Conservation (phyloP, 92 coral and sea anemone genomes). For the Desmophyllum pertusum region DNA sequence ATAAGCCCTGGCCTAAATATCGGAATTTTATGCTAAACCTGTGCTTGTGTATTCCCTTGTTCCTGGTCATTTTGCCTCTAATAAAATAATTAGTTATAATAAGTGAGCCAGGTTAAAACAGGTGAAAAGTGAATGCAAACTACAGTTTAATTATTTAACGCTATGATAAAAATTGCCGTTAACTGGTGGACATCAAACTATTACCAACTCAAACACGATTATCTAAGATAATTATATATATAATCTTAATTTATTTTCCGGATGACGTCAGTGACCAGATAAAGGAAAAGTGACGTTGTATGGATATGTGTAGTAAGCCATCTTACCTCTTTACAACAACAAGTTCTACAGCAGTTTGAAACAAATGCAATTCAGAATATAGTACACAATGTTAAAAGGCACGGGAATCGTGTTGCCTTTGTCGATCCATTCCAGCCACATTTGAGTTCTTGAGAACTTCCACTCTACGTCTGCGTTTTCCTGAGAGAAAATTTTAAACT, state of each 20-base stretch:
- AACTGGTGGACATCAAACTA: too few relatives aligned
- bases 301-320: too few relatives aligned
- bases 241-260: too few relatives aligned
- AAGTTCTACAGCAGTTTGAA: neutral
- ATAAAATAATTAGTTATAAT: too few relatives aligned
- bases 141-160: too few relatives aligned
- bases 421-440: constrained; percentile 43
- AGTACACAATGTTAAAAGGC: constrained; percentile 14
- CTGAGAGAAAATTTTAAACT: neutral
- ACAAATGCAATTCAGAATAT: neutral
- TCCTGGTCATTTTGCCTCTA: neutral
- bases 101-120: neutral
- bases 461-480: constrained; percentile 42
- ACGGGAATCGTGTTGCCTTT: constrained; percentile 24
- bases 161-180: too few relatives aligned
- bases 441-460: constrained; percentile 44
- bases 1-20: too few relatives aligned
- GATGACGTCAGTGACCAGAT: too few relatives aligned
- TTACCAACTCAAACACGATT: too few relatives aligned
- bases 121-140: too few relatives aligned
- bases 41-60: neutral
- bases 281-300: too few relatives aligned
- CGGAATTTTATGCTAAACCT: neutral
- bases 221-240: too few relatives aligned
- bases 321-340: neutral